Base-by-base conservation (phyloP, 2,888 invertebrate genomes). In the Melanchra persicariae region DNA sequence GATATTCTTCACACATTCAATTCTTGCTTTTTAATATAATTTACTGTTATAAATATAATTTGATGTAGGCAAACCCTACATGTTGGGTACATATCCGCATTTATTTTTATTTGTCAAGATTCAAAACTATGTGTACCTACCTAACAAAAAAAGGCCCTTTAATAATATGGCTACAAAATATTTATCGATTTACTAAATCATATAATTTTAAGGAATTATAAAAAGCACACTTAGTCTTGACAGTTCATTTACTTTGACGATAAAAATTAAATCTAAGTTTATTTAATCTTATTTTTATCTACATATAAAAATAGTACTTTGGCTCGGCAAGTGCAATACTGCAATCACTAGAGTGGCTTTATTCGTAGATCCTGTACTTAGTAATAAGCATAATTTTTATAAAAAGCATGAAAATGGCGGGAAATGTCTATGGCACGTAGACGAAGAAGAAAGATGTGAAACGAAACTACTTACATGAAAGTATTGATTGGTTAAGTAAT, bases 311-410 rank as follows among this genome's bases (percentile, higher is more conserved):
- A 58, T 9, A 12, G n/a, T 52, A 57, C 10, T 57, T 68, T 61
- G 30, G 22, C 64, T 65, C 60, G 34, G 61, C 52, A 72, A 58
- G 61, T 76, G 67, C 73, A 74, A 68, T 61, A 59, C 49, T 68
- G 58, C 71, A 66, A 84, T 60, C 78, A 74, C 69, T 77, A 77
- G 61, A 79, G 65, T 68, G 70, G 76, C 74, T 78, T 85, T 72
- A 57, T 70, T 72, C 57, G 45, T 83, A 83, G 83, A 81, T 64
- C 54, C 68, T 58, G 45, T 71, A 77, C 30, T 65, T 72, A 78
- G 51, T 45, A 71, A 4, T 75, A 82, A 74, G 70, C 57, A 61
- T 84, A 78, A 43, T 71, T 83, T 84, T 82, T 82, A 65, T 77
- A 79, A 65, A 77, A 79, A 63, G 49, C 19, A 22, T 47, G 45